Evolutionary conservation across 2,113 vertebrate species (phyloP), one percentile per base, ranked within the genome.

Genomic region (Chascanopsetta lugubris): DNA sequence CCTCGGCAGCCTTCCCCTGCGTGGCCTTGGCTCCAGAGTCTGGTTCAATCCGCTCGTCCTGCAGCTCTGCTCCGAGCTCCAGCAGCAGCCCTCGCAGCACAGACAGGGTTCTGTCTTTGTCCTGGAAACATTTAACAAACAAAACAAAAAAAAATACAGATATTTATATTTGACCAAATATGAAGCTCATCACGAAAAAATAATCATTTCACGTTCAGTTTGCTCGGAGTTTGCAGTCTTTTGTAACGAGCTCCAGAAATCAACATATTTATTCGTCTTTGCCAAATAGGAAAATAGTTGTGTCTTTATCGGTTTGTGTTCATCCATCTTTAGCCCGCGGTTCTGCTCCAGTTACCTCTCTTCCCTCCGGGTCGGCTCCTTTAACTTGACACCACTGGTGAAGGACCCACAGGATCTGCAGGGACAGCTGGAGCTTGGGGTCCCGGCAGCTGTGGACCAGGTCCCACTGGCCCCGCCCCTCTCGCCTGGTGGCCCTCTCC

Each of bases 391-490:
- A 91, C 95, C 96, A 97, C 72, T 92, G 89, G 77, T 97, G 95
- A 53, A 99, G 92, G 81, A 98, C 93, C 94, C 95, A 94, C 57
- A 94, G 93, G 65, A 98, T 94, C 86, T 98, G 94, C 89, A 97
- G 80, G 48, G 92, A 94, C 29, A 97, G 93, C 45, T 92, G 85
- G 62, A 94, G 88, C 65, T 95, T 83, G 1, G 78, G 75, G 57
- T 86, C 82, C 80, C 56, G 85, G 68, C 75, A 71, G 78, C 55
- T 65, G 30, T 76, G 55, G 13, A 48, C 18, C 2, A 34, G 50
- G 18, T 75, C 72, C 10, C 29, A 18, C 17, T 80, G 72, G 29
- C 42, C 29, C 13, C 26, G 29, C 6, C 57, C n/a, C 3, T 50
- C 36, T 49, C 69, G 56, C 32, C 48, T 48, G 4, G 0, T 59